Percentiles rank a stretch among this genome's conserved stretches.
These are phyloP conservation scores for Sericinus montela DNA, from an alignment of 2,888 invertebrate species.

Conservation along the genomic window DNA sequence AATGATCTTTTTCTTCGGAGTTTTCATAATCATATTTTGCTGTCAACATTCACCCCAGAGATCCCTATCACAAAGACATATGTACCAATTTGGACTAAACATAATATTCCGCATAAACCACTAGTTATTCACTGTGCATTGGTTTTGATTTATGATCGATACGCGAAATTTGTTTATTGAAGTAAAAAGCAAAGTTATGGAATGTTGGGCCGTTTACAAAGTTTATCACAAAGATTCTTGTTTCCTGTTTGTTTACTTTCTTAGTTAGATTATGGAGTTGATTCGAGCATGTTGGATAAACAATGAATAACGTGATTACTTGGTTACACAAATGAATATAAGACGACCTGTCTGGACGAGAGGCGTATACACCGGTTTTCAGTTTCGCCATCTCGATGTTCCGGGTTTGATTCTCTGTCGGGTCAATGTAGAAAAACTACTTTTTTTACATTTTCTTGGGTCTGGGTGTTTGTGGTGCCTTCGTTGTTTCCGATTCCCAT, in stretches of 20 bases:
- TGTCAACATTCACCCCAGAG: not conserved
- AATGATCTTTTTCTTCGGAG: conserved; percentile 9
- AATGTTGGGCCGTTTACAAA: conserved; percentile 8
- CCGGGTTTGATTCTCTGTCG: too few species aligned
- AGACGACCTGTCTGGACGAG: too few species aligned
- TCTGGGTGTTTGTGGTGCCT: too few species aligned
- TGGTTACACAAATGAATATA: too few species aligned
- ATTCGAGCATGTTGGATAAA: not conserved
- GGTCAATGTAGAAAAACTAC: too few species aligned
- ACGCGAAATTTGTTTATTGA: conserved; percentile 9
- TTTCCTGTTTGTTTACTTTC: conserved; percentile 9
- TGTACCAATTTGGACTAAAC: not conserved
- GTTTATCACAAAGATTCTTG: conserved; percentile 5
- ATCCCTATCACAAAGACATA: not conserved
- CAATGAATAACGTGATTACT: too few species aligned
- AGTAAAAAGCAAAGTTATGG: conserved; percentile 9
- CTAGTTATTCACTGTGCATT: not conserved
- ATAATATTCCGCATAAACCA: not conserved
- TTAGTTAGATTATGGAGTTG: too few species aligned
- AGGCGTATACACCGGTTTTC: too few species aligned
- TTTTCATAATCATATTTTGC: not conserved
- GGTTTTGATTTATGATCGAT: conserved; percentile 16
- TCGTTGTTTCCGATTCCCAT: too few species aligned
- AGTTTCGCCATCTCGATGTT: too few species aligned
- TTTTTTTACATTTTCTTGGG: too few species aligned